phyloP scores from a whole-genome alignment of 2,888 invertebrate genomes.

The Tortricodes alternella region DNA sequence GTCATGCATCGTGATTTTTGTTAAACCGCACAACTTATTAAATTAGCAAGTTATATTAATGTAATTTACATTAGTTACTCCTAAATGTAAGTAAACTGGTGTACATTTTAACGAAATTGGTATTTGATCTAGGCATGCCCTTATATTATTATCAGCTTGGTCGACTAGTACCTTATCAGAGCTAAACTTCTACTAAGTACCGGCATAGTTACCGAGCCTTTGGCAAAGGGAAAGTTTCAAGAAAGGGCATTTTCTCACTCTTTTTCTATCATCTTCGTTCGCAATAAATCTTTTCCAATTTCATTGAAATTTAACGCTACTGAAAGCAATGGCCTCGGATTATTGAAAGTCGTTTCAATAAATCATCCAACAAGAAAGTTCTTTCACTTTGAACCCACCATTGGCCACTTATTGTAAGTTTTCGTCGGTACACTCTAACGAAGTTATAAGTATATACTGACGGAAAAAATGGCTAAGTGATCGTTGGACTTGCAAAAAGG shows the following conservation, averaged over 20 bases:
- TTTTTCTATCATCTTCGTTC: conserved; percentile 34
- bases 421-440: conserved; percentile 4
- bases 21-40: too few relatives aligned
- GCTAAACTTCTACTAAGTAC: background rate
- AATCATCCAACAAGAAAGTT: conserved; percentile 48
- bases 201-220: conserved; percentile 6
- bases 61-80: too few relatives aligned
- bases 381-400: conserved; percentile 30
- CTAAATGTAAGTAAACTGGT: too few relatives aligned
- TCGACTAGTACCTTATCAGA: background rate
- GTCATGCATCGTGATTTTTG: too few relatives aligned
- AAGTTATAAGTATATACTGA: conserved; percentile 25
- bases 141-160: too few relatives aligned
- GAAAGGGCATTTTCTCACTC: conserved; percentile 35
- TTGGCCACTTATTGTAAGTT: conserved; percentile 30
- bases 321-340: conserved; percentile 41
- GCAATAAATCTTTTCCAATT: conserved; percentile 45
- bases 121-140: too few relatives aligned
- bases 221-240: conserved; percentile 33
- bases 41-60: background rate
- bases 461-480: too few relatives aligned
- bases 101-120: too few relatives aligned
- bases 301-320: conserved; percentile 48
- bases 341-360: conserved; percentile 42
- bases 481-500: too few relatives aligned